phyloP scores from a whole-genome alignment of 2,888 invertebrate genomes.

The Scotopteryx bipunctaria region DNA sequence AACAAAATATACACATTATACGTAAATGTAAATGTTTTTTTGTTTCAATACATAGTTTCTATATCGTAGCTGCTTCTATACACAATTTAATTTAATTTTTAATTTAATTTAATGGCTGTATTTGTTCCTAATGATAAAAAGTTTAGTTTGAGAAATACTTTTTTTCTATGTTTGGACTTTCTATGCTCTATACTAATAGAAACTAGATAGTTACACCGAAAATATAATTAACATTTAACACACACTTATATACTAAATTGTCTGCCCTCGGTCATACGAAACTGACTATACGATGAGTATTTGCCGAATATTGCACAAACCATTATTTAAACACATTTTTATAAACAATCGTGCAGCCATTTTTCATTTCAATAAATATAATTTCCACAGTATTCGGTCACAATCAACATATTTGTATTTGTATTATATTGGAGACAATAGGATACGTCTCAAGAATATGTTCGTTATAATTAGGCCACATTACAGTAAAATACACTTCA shows the following conservation, averaged over 20 bases:
- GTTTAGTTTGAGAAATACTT: not conserved
- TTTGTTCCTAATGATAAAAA: too few species aligned
- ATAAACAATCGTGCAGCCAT: conserved; percentile 40
- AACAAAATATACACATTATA: too few species aligned
- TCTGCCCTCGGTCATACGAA: conserved; percentile 53
- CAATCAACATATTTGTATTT: too few species aligned
- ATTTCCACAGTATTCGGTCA: conserved; percentile 25
- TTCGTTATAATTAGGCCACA: conserved; percentile 1
- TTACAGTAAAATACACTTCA: not conserved
- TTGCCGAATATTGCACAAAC: conserved; percentile 79
- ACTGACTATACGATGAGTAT: conserved; percentile 76
- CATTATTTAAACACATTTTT: conserved; percentile 36
- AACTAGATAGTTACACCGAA: conserved; percentile 10
- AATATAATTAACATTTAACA: conserved; percentile 38
- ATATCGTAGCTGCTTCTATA: too few species aligned
- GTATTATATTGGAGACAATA: not conserved
- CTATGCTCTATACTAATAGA: not conserved
- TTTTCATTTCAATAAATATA: conserved; percentile 36
- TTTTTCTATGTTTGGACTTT: not conserved
- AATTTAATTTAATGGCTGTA: too few species aligned
- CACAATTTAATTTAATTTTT: too few species aligned
- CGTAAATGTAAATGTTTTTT: too few species aligned
- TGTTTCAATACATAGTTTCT: too few species aligned
- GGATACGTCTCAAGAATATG: not conserved
- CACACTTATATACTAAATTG: conserved; percentile 65